Base-by-base conservation (phyloP, 2,888 invertebrate species). In the Ennomos fuscantarius region DNA sequence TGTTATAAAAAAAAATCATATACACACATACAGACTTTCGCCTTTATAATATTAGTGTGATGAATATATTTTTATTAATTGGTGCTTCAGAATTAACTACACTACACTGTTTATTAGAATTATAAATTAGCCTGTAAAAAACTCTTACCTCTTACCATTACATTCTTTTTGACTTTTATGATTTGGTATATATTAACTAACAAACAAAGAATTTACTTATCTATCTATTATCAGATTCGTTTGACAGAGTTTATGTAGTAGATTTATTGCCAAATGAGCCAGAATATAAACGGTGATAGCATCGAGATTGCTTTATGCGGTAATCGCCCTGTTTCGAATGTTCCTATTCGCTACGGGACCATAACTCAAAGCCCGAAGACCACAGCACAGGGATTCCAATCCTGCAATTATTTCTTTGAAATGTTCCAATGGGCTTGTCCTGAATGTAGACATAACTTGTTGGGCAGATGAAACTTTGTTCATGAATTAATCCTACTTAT, bases 271-370 rank as follows among this genome's bases (percentile, higher is more conserved):
- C 13, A 33, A 41, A 9, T 10, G n/a, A 50, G 31, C 40, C 40
- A 31, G 31, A 45, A 39, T 44, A 36, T 9, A 40, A 24, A 6
- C 24, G 34, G 12, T 9, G 34, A 40, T 50, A 31, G 35, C 35
- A 41, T 36, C 44, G 36, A 50, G 55, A 55, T 62, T 41, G 45
- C 50, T 51, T 13, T 46, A 39, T 46, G 39, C 37, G 44, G 53
- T 66, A 72, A 74, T 75, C 72, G 70, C 70, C 74, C 76, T 80
- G 73, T 75, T 78, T 74, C 68, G 60, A 60, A 63, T 63, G n/a
- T n/a, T n/a, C n/a, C 56, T 62, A 63, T 62, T 65, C 65, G 39
- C 63, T 31, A 9, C 65, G 66, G 70, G 68, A 65, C 55, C 65
- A 57, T 72, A 73, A 76, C 72, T 72, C 72, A 68, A 67, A 65